These are phyloP conservation scores for Microctenopoma stevenorrisi DNA, from an alignment of 2,797 vertebrate species.

Conservation along the genomic window DNA sequence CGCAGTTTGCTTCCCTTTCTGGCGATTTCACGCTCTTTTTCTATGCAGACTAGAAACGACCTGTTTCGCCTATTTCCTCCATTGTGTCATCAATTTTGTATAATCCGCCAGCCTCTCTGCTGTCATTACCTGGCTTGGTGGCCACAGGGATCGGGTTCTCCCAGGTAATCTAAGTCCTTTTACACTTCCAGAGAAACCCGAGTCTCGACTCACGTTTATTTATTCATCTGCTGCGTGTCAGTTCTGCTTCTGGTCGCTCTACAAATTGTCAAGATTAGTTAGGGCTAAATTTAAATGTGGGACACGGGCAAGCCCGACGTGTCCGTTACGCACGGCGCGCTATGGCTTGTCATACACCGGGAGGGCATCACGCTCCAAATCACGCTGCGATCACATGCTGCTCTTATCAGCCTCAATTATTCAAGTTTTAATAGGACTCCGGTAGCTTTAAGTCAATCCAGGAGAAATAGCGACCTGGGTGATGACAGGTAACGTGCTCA, in stretches of 20 bases:
- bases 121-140: slow-evolving; percentile 55
- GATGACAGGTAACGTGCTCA: slow-evolving; percentile 63
- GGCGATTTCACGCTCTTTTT: background rate
- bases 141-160: slow-evolving; percentile 72
- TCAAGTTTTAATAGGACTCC: slow-evolving; percentile 59
- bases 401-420: slow-evolving; percentile 66
- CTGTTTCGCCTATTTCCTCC: slow-evolving; percentile 45
- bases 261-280: slow-evolving; percentile 73
- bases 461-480: slow-evolving; percentile 35
- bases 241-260: slow-evolving; percentile 46
- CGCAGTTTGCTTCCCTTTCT: background rate
- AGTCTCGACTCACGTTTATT: slow-evolving; percentile 72
- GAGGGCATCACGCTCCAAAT: background rate
- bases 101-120: slow-evolving; percentile 47
- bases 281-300: slow-evolving; percentile 54
- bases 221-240: slow-evolving; percentile 76
- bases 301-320: slow-evolving; percentile 31
- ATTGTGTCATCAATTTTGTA: slow-evolving; percentile 67
- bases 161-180: slow-evolving; percentile 73
- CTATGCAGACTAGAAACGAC: slow-evolving; percentile 16
- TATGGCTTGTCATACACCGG: slow-evolving; percentile 5
- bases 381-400: slow-evolving; percentile 5
- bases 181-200: slow-evolving; percentile 77
- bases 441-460: slow-evolving; percentile 42
- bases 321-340: slow-evolving; percentile 54